Conservation (phyloP, 2,797 vertebrate genomes). For the Halcyon smyrnensis region DNA sequence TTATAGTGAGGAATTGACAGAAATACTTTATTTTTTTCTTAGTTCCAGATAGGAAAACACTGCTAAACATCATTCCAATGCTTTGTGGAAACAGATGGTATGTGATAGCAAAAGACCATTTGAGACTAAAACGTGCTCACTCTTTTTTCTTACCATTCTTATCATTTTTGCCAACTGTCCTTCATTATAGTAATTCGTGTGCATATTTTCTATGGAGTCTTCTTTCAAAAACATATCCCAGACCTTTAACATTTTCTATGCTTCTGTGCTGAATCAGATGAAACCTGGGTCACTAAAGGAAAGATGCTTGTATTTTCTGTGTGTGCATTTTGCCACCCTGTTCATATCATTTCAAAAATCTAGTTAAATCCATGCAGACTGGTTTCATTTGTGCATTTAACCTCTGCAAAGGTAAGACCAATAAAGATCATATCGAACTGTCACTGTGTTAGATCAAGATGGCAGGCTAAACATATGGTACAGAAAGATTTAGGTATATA, state of each 20-base stretch:
- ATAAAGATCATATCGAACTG: slow-evolving; percentile 69
- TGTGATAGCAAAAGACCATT: not conserved
- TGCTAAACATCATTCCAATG: slow-evolving; percentile 13
- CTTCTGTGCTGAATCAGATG: slow-evolving; percentile 73
- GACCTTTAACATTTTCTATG: slow-evolving; percentile 57
- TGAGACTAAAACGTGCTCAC: slow-evolving; percentile 36
- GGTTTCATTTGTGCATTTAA: slow-evolving; percentile 73
- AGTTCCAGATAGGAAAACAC: slow-evolving; percentile 59
- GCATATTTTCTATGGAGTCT: slow-evolving; percentile 45
- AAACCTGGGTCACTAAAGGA: slow-evolving; percentile 42
- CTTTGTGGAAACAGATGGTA: slow-evolving; percentile 63
- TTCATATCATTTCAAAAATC: slow-evolving; percentile 49
- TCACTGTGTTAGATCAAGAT: slow-evolving; percentile 75
- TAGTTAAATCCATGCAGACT: slow-evolving; percentile 64
- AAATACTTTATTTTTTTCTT: slow-evolving; percentile 41
- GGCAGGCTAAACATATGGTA: slow-evolving; percentile 22
- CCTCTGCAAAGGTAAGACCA: slow-evolving; percentile 69
- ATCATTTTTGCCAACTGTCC: slow-evolving; percentile 61
- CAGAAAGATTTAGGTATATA: slow-evolving; percentile 42
- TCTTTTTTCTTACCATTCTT: slow-evolving; percentile 25
- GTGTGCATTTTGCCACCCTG: slow-evolving; percentile 60
- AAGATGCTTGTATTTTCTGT: slow-evolving; percentile 47
- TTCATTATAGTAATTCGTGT: slow-evolving; percentile 63
- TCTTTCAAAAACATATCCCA: slow-evolving; percentile 60
- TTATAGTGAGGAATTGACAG: slow-evolving; percentile 15